Base-by-base conservation (phyloP, 2,113 vertebrate genomes). In the Xyrauchen texanus region DNA sequence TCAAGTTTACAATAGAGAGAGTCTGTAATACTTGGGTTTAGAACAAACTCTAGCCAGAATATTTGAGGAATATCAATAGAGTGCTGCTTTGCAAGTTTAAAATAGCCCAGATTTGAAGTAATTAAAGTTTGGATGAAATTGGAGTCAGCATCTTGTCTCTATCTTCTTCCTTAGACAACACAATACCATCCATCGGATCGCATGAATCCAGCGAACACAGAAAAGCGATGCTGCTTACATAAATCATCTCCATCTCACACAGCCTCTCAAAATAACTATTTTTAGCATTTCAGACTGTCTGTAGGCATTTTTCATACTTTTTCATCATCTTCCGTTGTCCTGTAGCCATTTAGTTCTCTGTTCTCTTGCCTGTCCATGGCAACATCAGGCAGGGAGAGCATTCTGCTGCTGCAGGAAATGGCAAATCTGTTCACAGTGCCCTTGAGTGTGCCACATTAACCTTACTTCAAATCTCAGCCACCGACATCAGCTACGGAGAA, bases 201-300 rank as follows among this genome's bases (percentile, higher is more conserved):
- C 21, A 34, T 34, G 21, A 34, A 34, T 34, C 21, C 21, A 34
- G 21, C 21, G 21, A 61, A 12, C 7, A 62, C 46, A 75, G 12
- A 75, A 42, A 3, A 3, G 45, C 10, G 6, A 63, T 12, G 49
- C 47, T 52, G 72, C 60, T 51, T 34, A 63, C 60, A 16, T 55
- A 72, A 73, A 70, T 77, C 60, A 82, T 77, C 76, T 68, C 73
- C 0, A 46, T 47, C 44, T 62, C 10, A 4, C 42, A 77, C 52
- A 82, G 74, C 44, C 47, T 7, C 80, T 71, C n/a, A 46, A 57
- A 62, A 58, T 75, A 62, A 34, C 68, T 72, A 77, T 77, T 71
- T 78, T 78, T 77, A 78, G 57, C 57, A 42, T 73, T 68, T 52
- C 42, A 55, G 44, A 63, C 72, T 12, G 6, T 74, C 74, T 69